These are phyloP conservation scores for Jacana jacana DNA, from an alignment of 2,113 vertebrate species.

Conservation along the genomic window DNA sequence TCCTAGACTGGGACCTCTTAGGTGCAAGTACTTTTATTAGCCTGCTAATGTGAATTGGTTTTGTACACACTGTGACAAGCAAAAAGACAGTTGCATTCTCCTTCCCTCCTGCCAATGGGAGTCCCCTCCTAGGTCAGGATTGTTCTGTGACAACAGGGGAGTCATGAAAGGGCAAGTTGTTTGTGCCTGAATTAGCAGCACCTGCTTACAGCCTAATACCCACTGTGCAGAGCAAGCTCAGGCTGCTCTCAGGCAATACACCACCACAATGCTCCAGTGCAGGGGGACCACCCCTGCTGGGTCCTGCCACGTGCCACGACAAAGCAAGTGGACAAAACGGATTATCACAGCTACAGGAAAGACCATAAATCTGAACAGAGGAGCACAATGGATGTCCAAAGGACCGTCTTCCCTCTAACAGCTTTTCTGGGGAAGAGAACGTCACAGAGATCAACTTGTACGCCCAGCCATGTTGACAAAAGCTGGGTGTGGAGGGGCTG, in stretches of 20 bases:
- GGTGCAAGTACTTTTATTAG: neutral
- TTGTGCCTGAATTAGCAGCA: neutral
- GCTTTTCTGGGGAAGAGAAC: neutral
- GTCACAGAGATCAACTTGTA: neutral
- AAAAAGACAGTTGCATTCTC: neutral
- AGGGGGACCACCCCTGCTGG: neutral
- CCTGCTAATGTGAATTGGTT: neutral
- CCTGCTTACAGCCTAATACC: neutral
- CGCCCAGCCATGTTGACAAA: neutral
- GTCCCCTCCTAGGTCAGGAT: neutral
- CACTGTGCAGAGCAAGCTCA: neutral
- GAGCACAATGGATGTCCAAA: neutral
- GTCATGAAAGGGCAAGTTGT: neutral
- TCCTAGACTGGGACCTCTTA: neutral
- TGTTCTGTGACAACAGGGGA: neutral
- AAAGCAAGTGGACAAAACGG: neutral
- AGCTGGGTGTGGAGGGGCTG: neutral
- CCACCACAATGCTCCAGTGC: accelerated
- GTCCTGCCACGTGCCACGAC: neutral
- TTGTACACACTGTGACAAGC: neutral
- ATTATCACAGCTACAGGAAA: neutral
- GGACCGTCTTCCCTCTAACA: neutral
- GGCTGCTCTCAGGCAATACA: neutral
- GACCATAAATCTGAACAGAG: neutral
- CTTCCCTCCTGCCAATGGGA: neutral